These are phyloP conservation scores for Tragopan temminckii DNA, from an alignment of 2,797 vertebrate species.

Conservation along the genomic window DNA sequence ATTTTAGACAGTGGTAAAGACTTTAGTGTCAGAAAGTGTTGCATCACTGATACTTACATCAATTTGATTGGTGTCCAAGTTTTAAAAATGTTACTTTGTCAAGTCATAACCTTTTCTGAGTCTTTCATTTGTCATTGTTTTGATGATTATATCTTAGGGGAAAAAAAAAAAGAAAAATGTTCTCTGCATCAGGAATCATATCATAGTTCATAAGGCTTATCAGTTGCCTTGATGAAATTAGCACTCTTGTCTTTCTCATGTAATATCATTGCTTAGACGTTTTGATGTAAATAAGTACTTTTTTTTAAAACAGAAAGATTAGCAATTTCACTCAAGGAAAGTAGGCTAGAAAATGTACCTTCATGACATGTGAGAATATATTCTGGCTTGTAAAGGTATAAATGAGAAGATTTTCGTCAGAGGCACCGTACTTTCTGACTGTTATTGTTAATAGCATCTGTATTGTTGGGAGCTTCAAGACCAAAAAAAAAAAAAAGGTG, in stretches of 20 bases:
- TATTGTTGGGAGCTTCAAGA: neutral
- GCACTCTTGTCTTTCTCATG: constrained; percentile 59
- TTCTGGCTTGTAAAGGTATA: constrained; percentile 23
- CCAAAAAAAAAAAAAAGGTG: neutral
- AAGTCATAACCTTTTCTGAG: constrained; percentile 86
- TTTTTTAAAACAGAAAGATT: constrained; percentile 52
- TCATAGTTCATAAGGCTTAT: constrained; percentile 80
- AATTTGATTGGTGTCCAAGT: constrained; percentile 85
- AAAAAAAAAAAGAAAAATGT: constrained; percentile 75
- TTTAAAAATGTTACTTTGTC: constrained; percentile 87
- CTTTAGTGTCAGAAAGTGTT: constrained; percentile 86
- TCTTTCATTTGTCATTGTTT: constrained; percentile 93
- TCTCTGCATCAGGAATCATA: constrained; percentile 79
- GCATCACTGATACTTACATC: constrained; percentile 82
- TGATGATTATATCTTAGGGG: constrained; percentile 82
- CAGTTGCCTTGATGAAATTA: constrained; percentile 80
- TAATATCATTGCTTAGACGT: constrained; percentile 46
- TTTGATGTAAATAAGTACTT: constrained; percentile 57
- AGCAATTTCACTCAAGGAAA: constrained; percentile 33
- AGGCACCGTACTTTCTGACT: neutral
- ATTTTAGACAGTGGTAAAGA: constrained; percentile 86
- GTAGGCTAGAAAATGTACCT: constrained; percentile 33
- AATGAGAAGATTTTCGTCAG: constrained; percentile 43
- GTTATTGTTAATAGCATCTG: neutral
- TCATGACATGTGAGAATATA: constrained; percentile 37